Percentiles rank a stretch among this genome's conserved stretches.
phyloP scores from a whole-genome alignment of 2,888 invertebrate genomes.

The Anagyrus pseudococci region DNA sequence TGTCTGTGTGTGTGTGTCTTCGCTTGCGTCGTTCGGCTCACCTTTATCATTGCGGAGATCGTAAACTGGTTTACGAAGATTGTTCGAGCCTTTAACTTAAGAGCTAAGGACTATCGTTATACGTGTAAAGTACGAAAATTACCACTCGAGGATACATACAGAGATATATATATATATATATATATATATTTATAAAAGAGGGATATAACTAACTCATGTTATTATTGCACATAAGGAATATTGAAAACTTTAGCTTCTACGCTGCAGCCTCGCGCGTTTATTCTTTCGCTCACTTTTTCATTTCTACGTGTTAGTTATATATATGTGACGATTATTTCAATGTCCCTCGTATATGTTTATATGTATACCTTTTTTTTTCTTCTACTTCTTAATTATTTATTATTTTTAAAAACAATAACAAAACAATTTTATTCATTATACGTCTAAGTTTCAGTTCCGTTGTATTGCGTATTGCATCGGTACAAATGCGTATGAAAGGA shows the following conservation, averaged over 20 bases:
- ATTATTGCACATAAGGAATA: constrained; percentile 25
- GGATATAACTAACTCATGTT: constrained; percentile 25
- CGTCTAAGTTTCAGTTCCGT: constrained; percentile 23
- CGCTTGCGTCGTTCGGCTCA: not conserved
- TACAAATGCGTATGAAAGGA: constrained; percentile 28
- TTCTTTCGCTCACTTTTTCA: no score
- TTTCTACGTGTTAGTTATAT: no score
- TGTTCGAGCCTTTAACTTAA: constrained; percentile 24
- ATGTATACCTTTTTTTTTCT: constrained; percentile 8
- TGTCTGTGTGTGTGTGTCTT: no score
- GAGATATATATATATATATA: no score
- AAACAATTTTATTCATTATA: constrained; percentile 9
- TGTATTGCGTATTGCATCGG: constrained; percentile 14
- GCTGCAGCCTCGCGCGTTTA: constrained; percentile 15
- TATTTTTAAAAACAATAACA: constrained; percentile 18
- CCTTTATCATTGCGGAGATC: constrained; percentile 35
- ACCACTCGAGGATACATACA: constrained; percentile 16
- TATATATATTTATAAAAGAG: constrained; percentile 9
- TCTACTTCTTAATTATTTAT: not conserved
- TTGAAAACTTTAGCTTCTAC: constrained; percentile 19
- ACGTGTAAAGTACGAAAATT: constrained; percentile 23
- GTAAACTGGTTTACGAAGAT: not conserved
- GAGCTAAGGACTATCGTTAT: constrained; percentile 8
- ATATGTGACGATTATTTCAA: no score
- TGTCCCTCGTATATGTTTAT: not conserved